These are phyloP conservation scores for Lithophane leautieri DNA, from an alignment of 2,888 invertebrate genomes.

Conservation along the genomic window DNA sequence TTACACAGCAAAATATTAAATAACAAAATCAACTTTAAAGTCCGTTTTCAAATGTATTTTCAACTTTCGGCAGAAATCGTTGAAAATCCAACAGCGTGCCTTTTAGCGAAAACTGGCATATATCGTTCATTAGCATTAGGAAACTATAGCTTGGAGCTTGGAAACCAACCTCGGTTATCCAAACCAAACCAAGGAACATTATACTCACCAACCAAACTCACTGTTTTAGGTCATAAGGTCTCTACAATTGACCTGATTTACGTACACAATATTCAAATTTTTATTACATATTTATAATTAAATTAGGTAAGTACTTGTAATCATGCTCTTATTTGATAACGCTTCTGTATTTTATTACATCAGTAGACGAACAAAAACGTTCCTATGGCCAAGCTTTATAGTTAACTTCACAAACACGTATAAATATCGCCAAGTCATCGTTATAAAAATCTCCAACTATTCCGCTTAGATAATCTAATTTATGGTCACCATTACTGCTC, in stretches of 20 bases:
- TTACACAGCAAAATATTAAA: background rate
- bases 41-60: no score
- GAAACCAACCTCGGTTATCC: background rate
- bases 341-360: background rate
- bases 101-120: background rate
- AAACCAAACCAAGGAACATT: background rate
- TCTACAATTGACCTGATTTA: constrained; percentile 31
- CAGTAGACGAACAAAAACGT: background rate
- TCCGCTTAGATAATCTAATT: constrained; percentile 14
- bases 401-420: constrained; percentile 8
- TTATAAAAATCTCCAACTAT: constrained; percentile 2
- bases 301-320: constrained; percentile 7
- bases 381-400: constrained; percentile 6
- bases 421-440: constrained; percentile 36
- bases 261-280: constrained; percentile 3
- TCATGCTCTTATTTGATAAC: background rate
- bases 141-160: background rate
- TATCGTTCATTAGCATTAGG: background rate
- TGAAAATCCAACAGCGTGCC: background rate
- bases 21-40: no score
- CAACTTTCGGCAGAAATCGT: background rate
- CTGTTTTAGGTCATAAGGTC: constrained; percentile 7
- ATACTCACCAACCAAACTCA: background rate
- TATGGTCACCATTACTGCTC: constrained; percentile 33
- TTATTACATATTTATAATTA: constrained; percentile 21